phyloP scores from a whole-genome alignment of 2,888 invertebrate species.

The Hydrotaea diabolus region DNA sequence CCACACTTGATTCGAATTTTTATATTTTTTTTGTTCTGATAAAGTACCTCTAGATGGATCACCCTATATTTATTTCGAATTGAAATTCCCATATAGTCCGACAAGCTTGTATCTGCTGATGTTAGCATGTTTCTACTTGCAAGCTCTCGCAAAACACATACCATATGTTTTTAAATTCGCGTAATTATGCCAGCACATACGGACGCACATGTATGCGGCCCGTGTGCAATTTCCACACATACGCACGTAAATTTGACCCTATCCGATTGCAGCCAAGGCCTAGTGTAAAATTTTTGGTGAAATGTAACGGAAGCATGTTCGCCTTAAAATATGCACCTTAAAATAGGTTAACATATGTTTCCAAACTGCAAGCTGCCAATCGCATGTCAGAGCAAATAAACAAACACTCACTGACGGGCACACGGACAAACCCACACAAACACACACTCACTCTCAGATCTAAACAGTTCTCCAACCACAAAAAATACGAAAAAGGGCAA shows the following conservation, averaged over 20 bases:
- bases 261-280: neutral
- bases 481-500: neutral
- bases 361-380: constrained; percentile 73
- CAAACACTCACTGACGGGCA: neutral
- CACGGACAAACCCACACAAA: neutral
- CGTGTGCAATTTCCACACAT: constrained; percentile 71
- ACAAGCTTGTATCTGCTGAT: neutral
- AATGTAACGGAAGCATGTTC: constrained; percentile 20
- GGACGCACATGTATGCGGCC: constrained; percentile 67
- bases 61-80: too few relatives aligned
- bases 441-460: neutral
- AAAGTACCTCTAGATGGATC: too few relatives aligned
- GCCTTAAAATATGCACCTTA: constrained; percentile 30
- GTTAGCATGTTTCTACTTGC: neutral
- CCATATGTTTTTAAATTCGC: neutral
- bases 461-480: neutral
- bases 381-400: constrained; percentile 63
- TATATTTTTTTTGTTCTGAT: too few relatives aligned
- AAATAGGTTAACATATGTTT: constrained; percentile 75
- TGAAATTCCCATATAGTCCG: too few relatives aligned
- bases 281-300: constrained; percentile 67
- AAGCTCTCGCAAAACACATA: neutral
- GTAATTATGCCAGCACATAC: constrained; percentile 68
- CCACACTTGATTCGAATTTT: too few relatives aligned
- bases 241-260: neutral